Base-by-base conservation (phyloP, 53 echinoderm and acorn worm genomes). In the Henricia sp. region DNA sequence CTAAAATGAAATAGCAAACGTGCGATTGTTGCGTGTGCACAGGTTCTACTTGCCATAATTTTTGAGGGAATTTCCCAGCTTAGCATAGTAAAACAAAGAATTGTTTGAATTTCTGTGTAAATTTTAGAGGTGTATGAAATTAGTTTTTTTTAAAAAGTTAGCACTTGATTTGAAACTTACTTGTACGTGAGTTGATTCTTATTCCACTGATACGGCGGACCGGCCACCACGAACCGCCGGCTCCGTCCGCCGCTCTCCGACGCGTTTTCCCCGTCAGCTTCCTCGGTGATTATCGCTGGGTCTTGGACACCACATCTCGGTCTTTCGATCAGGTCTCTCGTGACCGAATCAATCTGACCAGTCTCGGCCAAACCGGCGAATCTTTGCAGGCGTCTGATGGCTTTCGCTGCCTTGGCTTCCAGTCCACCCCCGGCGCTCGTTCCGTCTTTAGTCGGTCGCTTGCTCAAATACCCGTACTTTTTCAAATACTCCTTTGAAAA, bases 271-370 rank as follows among this genome's bases (percentile, higher is more conserved):
- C 13, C 72, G 40, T 3, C 38, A 21, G 72, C 46, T 21, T 36
- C 46, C 17, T 57, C 59, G 9, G 32, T 23, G 21, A 55, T 23
- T n/a, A 55, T n/a, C 5, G 24, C 52, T 3, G 71, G 88, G 50
- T 93, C 93, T 0, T 46, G 50, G 58, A 78, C 86, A 2, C 93
- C 93, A 63, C 94, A 94, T 23, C 94, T 72, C 0, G 86, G 86
- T 44, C 48, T 58, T 19, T 30, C 56, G 63, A 94, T 89, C 43
- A 85, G 43, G 0, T 82, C 74, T 2, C 64, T 25, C 3, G 94
- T 94, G 1, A 55, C 68, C 5, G 80, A 87, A 42, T 91, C 89
- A 3, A 94, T 83, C 28, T 70, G 66, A 4, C 94, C 94, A 9
- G 91, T 90, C 35, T 69, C 54, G 0, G 87, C 36, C 67, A 93